Evolutionary conservation across 2,113 vertebrate species (phyloP).

Genomic region (Chiloscyllium plagiosum): DNA sequence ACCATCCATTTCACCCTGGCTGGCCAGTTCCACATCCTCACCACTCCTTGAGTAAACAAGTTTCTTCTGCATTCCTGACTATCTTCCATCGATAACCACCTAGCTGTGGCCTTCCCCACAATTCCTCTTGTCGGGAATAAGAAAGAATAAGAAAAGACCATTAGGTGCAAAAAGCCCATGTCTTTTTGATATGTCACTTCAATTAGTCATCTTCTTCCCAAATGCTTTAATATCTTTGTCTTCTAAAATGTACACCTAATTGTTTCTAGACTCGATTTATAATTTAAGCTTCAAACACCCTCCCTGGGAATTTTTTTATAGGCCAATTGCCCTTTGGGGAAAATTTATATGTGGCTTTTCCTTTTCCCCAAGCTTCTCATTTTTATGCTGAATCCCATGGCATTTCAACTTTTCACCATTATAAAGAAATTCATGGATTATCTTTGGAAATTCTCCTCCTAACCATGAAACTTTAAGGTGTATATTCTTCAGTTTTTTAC

Average conservation of each 20-base stretch:
- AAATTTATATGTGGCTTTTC: background rate
- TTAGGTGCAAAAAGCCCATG: background rate
- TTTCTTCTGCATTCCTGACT: background rate
- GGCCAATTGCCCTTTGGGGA: background rate
- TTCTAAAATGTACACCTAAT: background rate
- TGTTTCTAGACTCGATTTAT: background rate
- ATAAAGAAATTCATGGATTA: background rate
- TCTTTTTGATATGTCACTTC: background rate
- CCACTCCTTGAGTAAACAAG: background rate
- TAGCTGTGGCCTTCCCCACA: background rate
- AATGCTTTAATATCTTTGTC: background rate
- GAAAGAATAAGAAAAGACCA: background rate
- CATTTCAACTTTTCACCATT: background rate
- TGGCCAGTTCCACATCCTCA: background rate
- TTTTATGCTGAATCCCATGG: constrained; percentile 7
- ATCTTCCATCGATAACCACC: background rate
- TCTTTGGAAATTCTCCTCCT: background rate
- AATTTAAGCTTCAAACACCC: background rate
- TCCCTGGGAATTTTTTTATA: background rate
- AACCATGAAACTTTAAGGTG: background rate
- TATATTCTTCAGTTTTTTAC: background rate
- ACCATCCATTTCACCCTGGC: background rate
- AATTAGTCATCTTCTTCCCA: constrained; percentile 7
- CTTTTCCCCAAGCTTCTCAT: background rate
- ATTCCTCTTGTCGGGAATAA: background rate